phyloP scores from a whole-genome alignment of 2,113 vertebrate genomes.

The Plotosus lineatus region DNA sequence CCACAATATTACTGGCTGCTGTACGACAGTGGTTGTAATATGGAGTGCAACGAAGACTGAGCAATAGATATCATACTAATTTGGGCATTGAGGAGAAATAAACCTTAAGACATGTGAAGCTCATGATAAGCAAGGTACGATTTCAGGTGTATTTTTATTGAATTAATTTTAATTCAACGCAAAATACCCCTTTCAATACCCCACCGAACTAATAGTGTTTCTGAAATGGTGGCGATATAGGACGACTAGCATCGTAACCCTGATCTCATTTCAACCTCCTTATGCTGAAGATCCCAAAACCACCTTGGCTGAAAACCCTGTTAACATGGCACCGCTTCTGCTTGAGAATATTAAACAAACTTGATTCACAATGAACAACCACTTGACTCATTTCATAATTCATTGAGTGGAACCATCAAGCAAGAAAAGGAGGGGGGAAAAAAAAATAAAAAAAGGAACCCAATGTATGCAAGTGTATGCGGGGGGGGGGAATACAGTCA shows the following conservation, averaged over 20 bases:
- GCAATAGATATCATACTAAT: neutral
- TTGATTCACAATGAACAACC: constrained; percentile 1
- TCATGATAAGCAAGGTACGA: constrained; percentile 5
- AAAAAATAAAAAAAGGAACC: no score
- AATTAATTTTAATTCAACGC: neutral
- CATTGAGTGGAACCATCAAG: constrained; percentile 39
- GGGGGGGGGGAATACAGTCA: neutral
- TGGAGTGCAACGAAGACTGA: constrained; percentile 18
- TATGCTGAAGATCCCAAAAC: neutral
- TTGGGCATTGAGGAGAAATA: neutral
- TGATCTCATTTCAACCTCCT: constrained; percentile 16
- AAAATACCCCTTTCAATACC: neutral
- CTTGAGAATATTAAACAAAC: neutral
- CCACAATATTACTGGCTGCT: neutral
- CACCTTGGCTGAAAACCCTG: neutral
- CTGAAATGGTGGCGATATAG: neutral
- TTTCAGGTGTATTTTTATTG: neutral
- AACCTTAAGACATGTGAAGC: constrained; percentile 34
- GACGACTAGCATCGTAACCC: neutral
- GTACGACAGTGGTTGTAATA: constrained; percentile 8
- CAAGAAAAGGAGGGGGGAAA: constrained; percentile 33
- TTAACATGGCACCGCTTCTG: neutral
- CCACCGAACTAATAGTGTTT: constrained; percentile 21
- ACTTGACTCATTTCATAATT: neutral
- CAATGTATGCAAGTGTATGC: neutral